These are phyloP conservation scores for Cettia cetti DNA, from an alignment of 2,113 vertebrate species.

Conservation along the genomic window DNA sequence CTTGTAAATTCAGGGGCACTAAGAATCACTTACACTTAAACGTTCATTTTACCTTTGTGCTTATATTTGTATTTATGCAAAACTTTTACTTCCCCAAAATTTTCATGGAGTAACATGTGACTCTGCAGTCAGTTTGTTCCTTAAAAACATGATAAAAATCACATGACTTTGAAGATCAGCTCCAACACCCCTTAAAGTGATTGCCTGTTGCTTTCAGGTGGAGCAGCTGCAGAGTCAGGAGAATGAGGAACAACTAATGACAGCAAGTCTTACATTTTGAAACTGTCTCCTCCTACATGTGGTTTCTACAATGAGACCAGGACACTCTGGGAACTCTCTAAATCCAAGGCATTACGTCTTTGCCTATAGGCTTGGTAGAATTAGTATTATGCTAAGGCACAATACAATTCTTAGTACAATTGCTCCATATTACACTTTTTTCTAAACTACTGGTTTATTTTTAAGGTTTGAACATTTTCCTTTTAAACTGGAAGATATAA, in stretches of 20 bases:
- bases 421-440: background rate
- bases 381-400: background rate
- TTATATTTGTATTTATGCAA: background rate
- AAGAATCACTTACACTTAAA: background rate
- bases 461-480: background rate
- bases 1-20: background rate
- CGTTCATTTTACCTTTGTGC: background rate
- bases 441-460: background rate
- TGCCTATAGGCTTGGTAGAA: background rate
- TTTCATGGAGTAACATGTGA: background rate
- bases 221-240: background rate
- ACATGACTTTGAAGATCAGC: background rate
- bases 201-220: accelerated
- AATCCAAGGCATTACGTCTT: background rate
- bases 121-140: background rate
- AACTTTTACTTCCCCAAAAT: background rate
- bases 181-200: background rate
- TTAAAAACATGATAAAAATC: background rate
- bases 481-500: background rate
- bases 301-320: background rate
- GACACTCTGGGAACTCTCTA: background rate
- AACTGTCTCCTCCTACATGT: background rate
- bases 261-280: background rate
- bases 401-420: background rate
- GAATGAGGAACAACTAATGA: background rate